Conservation (phyloP, 2,888 invertebrate genomes). For the Limenitis camilla region DNA sequence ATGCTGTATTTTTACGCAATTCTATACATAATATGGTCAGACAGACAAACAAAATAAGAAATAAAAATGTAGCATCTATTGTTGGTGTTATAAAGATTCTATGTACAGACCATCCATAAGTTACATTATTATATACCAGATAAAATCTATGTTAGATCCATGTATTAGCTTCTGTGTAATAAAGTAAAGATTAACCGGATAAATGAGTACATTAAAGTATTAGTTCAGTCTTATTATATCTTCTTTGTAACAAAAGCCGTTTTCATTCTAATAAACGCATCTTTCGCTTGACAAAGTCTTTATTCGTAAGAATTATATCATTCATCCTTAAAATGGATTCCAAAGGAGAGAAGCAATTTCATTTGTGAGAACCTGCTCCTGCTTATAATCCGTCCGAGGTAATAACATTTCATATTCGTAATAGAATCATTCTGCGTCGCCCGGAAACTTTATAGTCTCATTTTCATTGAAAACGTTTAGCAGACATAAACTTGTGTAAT, state of each 20-base stretch:
- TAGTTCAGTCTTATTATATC: not conserved
- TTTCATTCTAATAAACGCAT: slow-evolving; percentile 44
- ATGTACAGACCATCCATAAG: no score
- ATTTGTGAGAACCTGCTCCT: slow-evolving; percentile 72
- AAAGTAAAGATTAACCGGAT: no score
- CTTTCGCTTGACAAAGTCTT: slow-evolving; percentile 62
- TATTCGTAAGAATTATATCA: slow-evolving; percentile 69
- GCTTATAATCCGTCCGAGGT: slow-evolving; percentile 74
- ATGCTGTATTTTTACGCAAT: no score
- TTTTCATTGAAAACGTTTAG: slow-evolving; percentile 74
- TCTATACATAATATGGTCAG: no score
- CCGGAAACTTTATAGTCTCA: slow-evolving; percentile 73
- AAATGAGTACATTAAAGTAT: no score
- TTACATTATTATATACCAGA: no score
- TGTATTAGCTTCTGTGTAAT: no score
- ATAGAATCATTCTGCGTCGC: slow-evolving; percentile 73
- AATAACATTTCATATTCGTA: slow-evolving; percentile 75
- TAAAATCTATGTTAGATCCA: no score
- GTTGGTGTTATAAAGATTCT: no score
- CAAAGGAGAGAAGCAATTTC: slow-evolving; percentile 72
- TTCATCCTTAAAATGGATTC: slow-evolving; percentile 73
- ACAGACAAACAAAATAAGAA: no score
- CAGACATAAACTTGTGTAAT: slow-evolving; percentile 68
- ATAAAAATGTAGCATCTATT: no score
- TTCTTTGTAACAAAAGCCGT: slow-evolving; percentile 19